Evolutionary conservation across 2,113 vertebrate species (phyloP).

Genomic region (Axis porcinus): DNA sequence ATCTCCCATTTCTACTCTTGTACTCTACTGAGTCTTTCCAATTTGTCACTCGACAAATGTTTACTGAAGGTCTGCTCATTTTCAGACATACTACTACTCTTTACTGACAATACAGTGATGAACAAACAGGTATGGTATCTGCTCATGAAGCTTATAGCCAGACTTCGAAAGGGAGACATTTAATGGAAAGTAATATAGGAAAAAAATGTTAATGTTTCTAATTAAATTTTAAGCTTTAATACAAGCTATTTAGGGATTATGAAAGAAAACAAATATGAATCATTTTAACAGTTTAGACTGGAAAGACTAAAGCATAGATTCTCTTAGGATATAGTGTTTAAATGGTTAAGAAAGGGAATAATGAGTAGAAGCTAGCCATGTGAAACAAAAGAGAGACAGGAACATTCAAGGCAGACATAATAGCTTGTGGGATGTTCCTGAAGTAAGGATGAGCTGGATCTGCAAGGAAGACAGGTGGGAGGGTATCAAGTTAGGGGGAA

Average conservation of each 20-base stretch:
- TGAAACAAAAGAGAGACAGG: slow-evolving; percentile 16
- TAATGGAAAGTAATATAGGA: neutral
- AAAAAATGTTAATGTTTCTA: neutral
- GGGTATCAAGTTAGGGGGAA: neutral
- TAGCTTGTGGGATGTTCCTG: neutral
- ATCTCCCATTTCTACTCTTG: neutral
- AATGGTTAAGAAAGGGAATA: neutral
- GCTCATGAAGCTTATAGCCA: neutral
- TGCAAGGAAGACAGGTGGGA: neutral
- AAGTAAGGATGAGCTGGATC: neutral
- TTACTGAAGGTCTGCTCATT: neutral
- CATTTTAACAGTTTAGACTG: neutral
- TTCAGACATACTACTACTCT: neutral
- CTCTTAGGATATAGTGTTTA: neutral
- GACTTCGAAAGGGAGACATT: neutral
- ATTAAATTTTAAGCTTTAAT: neutral
- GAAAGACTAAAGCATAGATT: neutral
- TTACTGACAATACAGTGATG: neutral
- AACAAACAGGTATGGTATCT: neutral
- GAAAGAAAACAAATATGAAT: neutral
- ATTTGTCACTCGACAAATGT: neutral
- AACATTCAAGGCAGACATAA: neutral
- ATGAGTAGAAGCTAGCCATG: neutral
- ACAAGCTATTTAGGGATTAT: neutral
- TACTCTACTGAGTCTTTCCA: neutral